These are phyloP conservation scores for Eupithecia insigniata DNA, from an alignment of 2,888 invertebrate genomes.

Conservation along the genomic window DNA sequence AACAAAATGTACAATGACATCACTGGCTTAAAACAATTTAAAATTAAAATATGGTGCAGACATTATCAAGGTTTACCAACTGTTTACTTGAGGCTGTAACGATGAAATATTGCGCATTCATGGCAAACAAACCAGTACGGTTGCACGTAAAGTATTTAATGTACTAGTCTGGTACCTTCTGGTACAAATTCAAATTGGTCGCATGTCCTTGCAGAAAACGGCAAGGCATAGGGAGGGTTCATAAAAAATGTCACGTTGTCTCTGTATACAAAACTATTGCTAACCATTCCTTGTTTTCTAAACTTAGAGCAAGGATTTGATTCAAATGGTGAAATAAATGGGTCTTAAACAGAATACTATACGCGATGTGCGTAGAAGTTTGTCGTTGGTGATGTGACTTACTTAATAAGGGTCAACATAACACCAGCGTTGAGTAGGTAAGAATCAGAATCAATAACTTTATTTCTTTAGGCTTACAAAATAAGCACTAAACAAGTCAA, in stretches of 20 bases:
- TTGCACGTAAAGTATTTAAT: neutral
- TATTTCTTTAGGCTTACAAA: no score
- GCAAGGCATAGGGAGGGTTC: neutral
- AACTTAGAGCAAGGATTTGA: no score
- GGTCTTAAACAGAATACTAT: no score
- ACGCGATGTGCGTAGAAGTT: no score
- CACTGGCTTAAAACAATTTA: conserved; percentile 50
- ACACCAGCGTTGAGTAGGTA: no score
- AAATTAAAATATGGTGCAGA: conserved; percentile 53
- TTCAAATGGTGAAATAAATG: no score
- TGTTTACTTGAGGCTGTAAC: conserved; percentile 38
- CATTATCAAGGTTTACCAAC: conserved; percentile 40
- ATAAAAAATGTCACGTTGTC: conserved; percentile 42
- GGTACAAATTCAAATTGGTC: neutral
- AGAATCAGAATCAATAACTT: no score
- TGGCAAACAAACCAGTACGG: conserved; percentile 2
- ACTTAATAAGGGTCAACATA: no score
- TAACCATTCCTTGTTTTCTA: no score
- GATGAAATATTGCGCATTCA: conserved; percentile 17
- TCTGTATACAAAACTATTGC: conserved; percentile 41
- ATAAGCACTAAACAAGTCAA: no score
- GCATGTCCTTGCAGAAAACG: neutral
- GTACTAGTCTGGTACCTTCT: neutral
- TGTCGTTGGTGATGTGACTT: no score
- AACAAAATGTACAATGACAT: conserved; percentile 53